phyloP scores from a whole-genome alignment of 2,888 invertebrate genomes.

The Lasius platythorax region DNA sequence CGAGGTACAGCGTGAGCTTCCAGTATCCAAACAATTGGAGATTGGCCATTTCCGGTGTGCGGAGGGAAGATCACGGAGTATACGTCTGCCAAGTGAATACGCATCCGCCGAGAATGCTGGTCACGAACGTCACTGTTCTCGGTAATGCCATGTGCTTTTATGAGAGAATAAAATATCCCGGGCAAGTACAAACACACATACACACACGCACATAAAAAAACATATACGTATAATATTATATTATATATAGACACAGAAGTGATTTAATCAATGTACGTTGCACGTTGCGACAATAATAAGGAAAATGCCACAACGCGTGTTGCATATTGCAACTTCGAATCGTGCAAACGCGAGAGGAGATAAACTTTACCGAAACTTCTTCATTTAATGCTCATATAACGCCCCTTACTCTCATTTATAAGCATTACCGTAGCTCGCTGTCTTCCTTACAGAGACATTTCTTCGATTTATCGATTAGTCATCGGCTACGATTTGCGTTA shows the following conservation, averaged over 20 bases:
- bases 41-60: constrained; percentile 90
- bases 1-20: constrained; percentile 89
- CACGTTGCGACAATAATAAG: constrained; percentile 1
- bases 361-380: neutral
- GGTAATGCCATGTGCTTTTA: constrained; percentile 87
- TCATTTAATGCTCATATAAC: neutral
- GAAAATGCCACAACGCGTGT: neutral
- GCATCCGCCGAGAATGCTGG: constrained; percentile 92
- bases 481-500: neutral
- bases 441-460: neutral
- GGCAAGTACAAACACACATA: neutral
- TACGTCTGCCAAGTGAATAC: constrained; percentile 95
- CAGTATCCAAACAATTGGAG: constrained; percentile 92
- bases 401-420: neutral
- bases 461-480: constrained; percentile 39
- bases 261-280: neutral
- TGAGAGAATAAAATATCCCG: neutral
- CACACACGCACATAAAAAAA: neutral
- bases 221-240: neutral
- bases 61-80: constrained; percentile 90
- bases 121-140: constrained; percentile 91
- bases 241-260: neutral
- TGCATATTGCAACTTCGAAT: neutral
- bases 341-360: neutral
- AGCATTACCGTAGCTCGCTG: neutral